These are phyloP conservation scores for Ornithoptera alexandrae DNA, from an alignment of 2,888 invertebrate species.

Conservation along the genomic window DNA sequence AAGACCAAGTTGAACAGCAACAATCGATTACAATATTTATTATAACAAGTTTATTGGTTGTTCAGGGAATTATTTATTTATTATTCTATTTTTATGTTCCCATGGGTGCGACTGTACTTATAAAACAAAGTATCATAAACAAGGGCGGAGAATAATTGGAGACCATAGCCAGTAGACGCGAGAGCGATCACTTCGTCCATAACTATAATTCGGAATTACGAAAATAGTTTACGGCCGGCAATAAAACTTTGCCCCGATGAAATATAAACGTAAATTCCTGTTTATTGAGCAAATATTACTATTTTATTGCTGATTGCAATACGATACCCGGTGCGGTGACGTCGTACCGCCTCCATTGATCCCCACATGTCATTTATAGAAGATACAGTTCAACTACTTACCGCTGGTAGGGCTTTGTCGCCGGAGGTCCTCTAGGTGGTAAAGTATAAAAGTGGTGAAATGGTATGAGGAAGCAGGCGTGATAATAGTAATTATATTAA, in stretches of 20 bases:
- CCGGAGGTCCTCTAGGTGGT: too few species aligned
- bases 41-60: too few species aligned
- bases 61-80: too few species aligned
- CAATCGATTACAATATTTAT: too few species aligned
- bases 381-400: background rate
- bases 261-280: slow-evolving; percentile 21
- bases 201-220: slow-evolving; percentile 11
- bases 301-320: slow-evolving; percentile 25
- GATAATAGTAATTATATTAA: too few species aligned
- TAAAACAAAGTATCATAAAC: slow-evolving; percentile 1
- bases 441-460: too few species aligned
- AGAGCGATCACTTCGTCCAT: background rate
- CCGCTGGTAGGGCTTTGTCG: too few species aligned
- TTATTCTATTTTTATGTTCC: too few species aligned
- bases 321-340: slow-evolving; percentile 7
- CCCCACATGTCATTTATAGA: background rate
- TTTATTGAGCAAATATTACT: slow-evolving; percentile 26
- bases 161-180: background rate
- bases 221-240: slow-evolving; percentile 25
- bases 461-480: too few species aligned
- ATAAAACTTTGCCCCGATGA: slow-evolving; percentile 21
- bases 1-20: too few species aligned
- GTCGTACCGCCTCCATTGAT: slow-evolving; percentile 3
- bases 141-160: background rate
- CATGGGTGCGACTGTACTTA: background rate